Base-by-base conservation (phyloP, 2,113 vertebrate species). In the Dermatemys mawii region DNA sequence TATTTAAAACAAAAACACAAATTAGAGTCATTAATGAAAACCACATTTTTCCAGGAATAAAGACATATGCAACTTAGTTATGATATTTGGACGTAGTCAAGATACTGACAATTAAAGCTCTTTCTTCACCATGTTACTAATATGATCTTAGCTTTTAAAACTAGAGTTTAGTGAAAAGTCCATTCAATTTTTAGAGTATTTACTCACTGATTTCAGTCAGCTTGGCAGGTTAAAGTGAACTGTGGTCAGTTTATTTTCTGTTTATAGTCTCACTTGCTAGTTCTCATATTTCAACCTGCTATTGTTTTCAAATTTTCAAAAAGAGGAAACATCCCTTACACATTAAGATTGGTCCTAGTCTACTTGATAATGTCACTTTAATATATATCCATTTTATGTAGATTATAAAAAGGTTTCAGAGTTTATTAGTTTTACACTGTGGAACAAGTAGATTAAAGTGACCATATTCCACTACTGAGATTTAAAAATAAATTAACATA, bases 11-110 rank as follows among this genome's bases (percentile, higher is more conserved):
- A 63, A 81, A 88, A 78, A 32, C 21, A 21, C 73, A 80, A n/a
- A 2, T 12, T 60, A 22, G 32, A 2, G 0, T 70, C n/a, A 48
- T 90, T 5, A 26, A 4, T 26, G 50, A 88, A 5, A 50, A 2
- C 1, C 27, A 63, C 3, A 5, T 14, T 54, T 90, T 87, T 49
- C 6, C 55, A 19, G 90, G 85, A 21, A 44, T 32, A 63, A 46
- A 7, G 89, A 87, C 4, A 38, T 21, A 76, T 38, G 9, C 81
- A 5, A 0, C 1, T 0, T 41, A 86, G 4, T 48, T 83, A 0
- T 6, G 82, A 44, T 17, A 55, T 83, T 81, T 32, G 67, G 1
- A 29, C 49, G 78, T 46, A 82, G 73, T 57, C 53, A 76, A 82
- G 41, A 41, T 1, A 2, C 55, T 76, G 22, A 82, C 46, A 92